Conservation (phyloP, 2,113 vertebrate species). For the Eulacestoma nigropectus region DNA sequence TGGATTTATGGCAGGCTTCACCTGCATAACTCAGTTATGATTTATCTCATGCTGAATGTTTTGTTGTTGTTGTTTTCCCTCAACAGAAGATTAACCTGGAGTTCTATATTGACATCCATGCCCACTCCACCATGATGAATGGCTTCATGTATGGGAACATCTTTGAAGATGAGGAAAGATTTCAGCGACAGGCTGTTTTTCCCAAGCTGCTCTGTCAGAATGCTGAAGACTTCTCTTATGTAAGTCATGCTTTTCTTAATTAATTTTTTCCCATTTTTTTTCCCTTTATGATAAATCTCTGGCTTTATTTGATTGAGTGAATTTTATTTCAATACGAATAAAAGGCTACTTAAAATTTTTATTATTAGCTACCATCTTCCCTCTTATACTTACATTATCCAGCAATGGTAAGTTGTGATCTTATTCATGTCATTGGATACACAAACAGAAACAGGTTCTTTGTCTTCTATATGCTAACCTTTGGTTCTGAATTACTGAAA, state of each 20-base stretch:
- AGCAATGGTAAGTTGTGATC: not conserved
- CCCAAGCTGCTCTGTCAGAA: slow-evolving; percentile 94
- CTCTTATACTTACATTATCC: not conserved
- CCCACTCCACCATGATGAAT: slow-evolving; percentile 99
- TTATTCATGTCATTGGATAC: not conserved
- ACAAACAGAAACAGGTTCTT: not conserved
- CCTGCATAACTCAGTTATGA: not conserved
- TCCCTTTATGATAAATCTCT: not conserved
- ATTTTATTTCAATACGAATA: not conserved
- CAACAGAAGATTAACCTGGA: slow-evolving; percentile 91
- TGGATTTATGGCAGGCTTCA: slow-evolving; percentile 19
- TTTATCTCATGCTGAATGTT: not conserved
- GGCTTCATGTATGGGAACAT: slow-evolving; percentile 99
- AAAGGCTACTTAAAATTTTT: not conserved
- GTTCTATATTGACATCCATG: slow-evolving; percentile 98
- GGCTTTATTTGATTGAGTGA: not conserved
- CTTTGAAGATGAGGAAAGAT: slow-evolving; percentile 93
- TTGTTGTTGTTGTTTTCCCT: slow-evolving; percentile 14
- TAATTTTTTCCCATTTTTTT: not conserved
- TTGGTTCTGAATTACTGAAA: not conserved
- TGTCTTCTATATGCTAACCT: not conserved
- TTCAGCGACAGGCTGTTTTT: slow-evolving; percentile 92
- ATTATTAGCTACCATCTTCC: not conserved
- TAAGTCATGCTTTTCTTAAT: slow-evolving; percentile 66
- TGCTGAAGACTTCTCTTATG: slow-evolving; percentile 93